Evolutionary conservation across 2,797 vertebrate species (phyloP).

Genomic region (Mormyrops attenuatus): DNA sequence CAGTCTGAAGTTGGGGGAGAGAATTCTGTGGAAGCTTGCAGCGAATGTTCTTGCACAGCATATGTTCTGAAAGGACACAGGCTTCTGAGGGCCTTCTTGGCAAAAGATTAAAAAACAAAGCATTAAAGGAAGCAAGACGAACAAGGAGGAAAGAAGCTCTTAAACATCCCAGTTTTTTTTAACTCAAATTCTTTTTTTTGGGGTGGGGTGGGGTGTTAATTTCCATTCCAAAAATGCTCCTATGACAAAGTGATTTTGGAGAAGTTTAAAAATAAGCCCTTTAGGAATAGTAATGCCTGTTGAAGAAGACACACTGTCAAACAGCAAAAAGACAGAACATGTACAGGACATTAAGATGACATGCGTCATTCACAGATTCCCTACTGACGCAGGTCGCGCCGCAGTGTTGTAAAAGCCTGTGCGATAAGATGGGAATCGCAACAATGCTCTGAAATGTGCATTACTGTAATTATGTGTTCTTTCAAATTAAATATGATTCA

Average conservation of each 20-base stretch:
- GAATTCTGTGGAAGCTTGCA: background rate
- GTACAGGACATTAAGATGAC: background rate
- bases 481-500: constrained; percentile 12
- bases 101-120: background rate
- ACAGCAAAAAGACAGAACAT: background rate
- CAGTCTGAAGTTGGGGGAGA: background rate
- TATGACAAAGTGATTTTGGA: background rate
- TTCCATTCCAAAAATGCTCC: background rate
- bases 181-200: background rate
- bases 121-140: background rate
- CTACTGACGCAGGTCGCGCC: no score
- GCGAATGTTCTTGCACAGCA: background rate
- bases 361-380: background rate
- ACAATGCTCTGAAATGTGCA: background rate
- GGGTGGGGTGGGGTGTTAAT: background rate
- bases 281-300: background rate
- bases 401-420: background rate
- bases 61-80: background rate
- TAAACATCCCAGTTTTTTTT: background rate
- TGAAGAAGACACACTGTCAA: background rate
- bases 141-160: background rate
- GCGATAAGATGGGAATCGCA: background rate
- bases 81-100: background rate
- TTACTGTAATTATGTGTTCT: background rate
- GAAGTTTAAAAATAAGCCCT: background rate